These are phyloP conservation scores for Synanthedon vespiformis DNA, from an alignment of 2,888 invertebrate species.

Conservation along the genomic window DNA sequence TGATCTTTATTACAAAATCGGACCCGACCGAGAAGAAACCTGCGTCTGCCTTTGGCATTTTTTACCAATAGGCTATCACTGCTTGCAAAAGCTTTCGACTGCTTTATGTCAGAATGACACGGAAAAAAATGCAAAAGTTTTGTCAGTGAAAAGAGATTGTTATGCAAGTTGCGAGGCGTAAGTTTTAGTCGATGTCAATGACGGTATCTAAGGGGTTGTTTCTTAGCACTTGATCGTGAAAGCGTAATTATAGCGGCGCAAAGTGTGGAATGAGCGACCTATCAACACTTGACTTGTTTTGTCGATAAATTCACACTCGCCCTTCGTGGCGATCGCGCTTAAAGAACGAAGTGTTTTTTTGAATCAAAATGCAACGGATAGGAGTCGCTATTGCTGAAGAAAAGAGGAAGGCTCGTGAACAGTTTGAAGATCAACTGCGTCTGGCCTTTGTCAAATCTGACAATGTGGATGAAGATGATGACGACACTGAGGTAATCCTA, in stretches of 20 bases:
- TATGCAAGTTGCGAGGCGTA: too few species aligned
- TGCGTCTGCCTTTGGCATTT: too few species aligned
- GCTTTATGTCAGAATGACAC: too few species aligned
- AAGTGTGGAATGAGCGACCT: slow-evolving; percentile 8
- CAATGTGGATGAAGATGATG: slow-evolving; percentile 45
- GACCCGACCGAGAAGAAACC: too few species aligned
- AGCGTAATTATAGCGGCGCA: background rate
- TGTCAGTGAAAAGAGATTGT: too few species aligned
- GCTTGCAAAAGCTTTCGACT: too few species aligned
- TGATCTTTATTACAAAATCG: too few species aligned
- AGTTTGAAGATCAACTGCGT: slow-evolving; percentile 54
- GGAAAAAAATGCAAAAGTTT: too few species aligned
- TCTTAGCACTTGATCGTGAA: background rate
- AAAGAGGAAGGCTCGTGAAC: slow-evolving; percentile 45
- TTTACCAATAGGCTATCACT: too few species aligned
- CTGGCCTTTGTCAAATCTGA: slow-evolving; percentile 54
- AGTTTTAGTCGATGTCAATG: background rate
- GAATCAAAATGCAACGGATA: slow-evolving; percentile 12
- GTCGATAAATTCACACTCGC: slow-evolving; percentile 54
- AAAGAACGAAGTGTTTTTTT: background rate
- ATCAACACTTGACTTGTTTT: slow-evolving; percentile 45
- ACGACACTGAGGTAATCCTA: slow-evolving; percentile 41
- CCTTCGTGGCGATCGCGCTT: background rate
- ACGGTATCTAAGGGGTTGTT: background rate
- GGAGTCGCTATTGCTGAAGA: slow-evolving; percentile 18